Conservation (phyloP, 2,888 invertebrate species). For the Pachliopta kotzebuea region DNA sequence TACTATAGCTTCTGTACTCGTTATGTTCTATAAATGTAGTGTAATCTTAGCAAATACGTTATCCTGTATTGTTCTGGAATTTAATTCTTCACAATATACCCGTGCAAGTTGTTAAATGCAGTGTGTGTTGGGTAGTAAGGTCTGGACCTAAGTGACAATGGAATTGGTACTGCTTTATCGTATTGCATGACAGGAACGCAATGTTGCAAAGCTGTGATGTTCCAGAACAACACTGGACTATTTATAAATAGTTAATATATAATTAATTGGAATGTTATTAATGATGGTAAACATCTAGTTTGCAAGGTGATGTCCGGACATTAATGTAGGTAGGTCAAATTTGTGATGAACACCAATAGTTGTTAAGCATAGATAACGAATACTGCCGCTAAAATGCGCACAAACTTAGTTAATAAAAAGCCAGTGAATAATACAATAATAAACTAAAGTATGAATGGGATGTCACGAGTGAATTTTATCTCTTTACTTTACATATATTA, state of each 20-base stretch:
- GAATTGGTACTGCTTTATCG: slow-evolving; percentile 5
- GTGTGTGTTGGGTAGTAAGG: background rate
- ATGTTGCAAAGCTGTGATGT: slow-evolving; percentile 23
- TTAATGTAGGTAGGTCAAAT: background rate
- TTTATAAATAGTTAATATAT: slow-evolving; percentile 22
- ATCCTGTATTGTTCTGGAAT: slow-evolving; percentile 24
- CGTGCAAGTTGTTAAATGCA: slow-evolving; percentile 17
- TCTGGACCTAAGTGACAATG: background rate
- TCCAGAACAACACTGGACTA: slow-evolving; percentile 18
- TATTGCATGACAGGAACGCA: slow-evolving; percentile 12
- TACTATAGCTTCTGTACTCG: background rate
- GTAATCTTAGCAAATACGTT: background rate
- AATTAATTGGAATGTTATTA: background rate
- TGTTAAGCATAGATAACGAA: background rate
- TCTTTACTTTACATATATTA: background rate
- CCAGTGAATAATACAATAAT: background rate
- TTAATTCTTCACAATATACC: slow-evolving; percentile 15
- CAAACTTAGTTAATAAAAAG: background rate
- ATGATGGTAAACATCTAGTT: background rate
- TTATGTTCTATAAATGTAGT: background rate
- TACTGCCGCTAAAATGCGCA: slow-evolving; percentile 2
- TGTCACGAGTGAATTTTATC: background rate
- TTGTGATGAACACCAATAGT: background rate
- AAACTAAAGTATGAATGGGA: slow-evolving; percentile 5
- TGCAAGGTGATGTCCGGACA: slow-evolving; percentile 14